Evolutionary conservation across 2,888 invertebrate genomes (phyloP).

Genomic region (Ennomos fuscantarius): DNA sequence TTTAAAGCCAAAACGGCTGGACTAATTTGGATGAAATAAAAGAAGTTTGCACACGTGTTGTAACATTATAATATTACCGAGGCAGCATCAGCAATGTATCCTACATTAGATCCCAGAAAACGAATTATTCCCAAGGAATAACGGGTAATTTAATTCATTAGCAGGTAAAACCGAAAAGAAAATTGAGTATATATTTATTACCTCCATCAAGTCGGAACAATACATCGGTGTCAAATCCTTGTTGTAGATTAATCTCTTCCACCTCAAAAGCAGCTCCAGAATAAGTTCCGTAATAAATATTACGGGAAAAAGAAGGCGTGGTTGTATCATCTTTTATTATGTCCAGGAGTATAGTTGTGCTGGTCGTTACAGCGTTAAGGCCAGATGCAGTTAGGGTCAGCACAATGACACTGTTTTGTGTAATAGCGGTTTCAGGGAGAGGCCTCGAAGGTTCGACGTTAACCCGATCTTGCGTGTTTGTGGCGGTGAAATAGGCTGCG

Average conservation of each 20-base stretch:
- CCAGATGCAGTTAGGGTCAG: slow-evolving; percentile 63
- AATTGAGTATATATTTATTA: slow-evolving; percentile 25
- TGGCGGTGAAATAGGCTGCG: slow-evolving; percentile 47
- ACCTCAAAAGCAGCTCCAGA: slow-evolving; percentile 45
- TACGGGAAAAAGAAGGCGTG: slow-evolving; percentile 62
- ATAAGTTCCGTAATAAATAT: slow-evolving; percentile 60
- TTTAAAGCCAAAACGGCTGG: no score
- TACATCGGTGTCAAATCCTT: slow-evolving; percentile 61
- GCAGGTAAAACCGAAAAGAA: no score
- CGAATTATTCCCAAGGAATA: no score
- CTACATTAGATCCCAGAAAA: no score
- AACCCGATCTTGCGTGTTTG: slow-evolving; percentile 48
- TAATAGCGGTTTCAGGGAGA: slow-evolving; percentile 57
- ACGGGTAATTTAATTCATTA: no score
- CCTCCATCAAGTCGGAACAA: slow-evolving; percentile 64
- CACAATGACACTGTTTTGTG: slow-evolving; percentile 57
- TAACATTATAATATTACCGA: no score
- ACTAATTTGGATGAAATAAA: no score
- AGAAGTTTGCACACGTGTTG: no score
- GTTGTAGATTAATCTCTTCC: slow-evolving; percentile 54
- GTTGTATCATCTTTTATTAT: slow-evolving; percentile 63
- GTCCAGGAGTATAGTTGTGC: slow-evolving; percentile 61
- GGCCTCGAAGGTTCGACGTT: slow-evolving; percentile 42
- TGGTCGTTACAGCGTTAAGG: slow-evolving; percentile 53
- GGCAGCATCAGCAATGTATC: no score